Base-by-base conservation (phyloP, 2,797 vertebrate species). In the Diglossa cyanea region DNA sequence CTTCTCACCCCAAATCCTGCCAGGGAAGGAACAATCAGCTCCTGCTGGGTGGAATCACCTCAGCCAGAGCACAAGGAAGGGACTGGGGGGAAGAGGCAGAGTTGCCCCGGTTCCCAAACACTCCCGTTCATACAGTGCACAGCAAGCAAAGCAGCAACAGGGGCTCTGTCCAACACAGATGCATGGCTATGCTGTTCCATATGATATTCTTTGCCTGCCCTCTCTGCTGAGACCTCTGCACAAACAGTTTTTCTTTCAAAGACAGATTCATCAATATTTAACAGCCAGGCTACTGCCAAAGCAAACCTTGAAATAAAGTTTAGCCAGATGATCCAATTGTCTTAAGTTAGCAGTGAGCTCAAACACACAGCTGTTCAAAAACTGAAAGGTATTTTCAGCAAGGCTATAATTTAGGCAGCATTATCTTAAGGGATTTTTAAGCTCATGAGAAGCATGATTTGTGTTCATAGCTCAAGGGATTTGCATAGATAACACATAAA, bases 261-360 rank as follows among this genome's bases (percentile, higher is more conserved):
- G 71, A 84, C 30, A 54, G 39, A 71, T 88, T 91, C 73, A 86
- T 95, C 92, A 95, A 87, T 93, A 95, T 96, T 97, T 94, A 95
- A 92, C 77, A 91, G 17, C 48, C 35, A 74, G 65, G 60, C 45
- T 88, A 91, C 17, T 95, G 92, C 90, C 90, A 95, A 96, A 95
- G 67, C 39, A 96, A 93, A 93, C 63, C 77, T 74, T 85, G 80
- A 93, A 74, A 79, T 77, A 77, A 91, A 86, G 20, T 87, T 92
- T 54, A 85, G 63, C 86, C 83, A 93, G 90, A 91, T 82, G 67
- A 91, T 93, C 63, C 48, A 57, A 45, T 53, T 78, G 78, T 61
- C 48, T 93, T 73, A 40, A 53, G 61, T 72, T 92, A 94, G 53
- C 84, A 91, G 62, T 16, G 57, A 85, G 68, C 78, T 91, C 65